Percentiles rank a stretch among this genome's conserved stretches.
phyloP scores from a whole-genome alignment of 2,888 invertebrate genomes.

The Adineta ricciae region DNA sequence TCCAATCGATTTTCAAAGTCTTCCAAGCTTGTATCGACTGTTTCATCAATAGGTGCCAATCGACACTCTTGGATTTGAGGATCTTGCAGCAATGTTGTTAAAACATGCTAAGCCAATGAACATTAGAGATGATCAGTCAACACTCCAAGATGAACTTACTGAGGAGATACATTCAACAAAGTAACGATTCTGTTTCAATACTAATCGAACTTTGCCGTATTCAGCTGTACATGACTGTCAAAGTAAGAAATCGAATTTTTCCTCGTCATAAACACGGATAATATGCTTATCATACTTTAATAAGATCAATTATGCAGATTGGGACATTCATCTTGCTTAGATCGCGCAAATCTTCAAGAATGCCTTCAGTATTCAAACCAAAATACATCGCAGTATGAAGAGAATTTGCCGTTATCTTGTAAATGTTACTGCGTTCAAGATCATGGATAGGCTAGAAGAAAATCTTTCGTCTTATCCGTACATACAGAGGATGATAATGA shows the following conservation, averaged over 20 bases:
- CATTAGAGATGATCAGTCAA: neutral
- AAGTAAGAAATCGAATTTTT: neutral
- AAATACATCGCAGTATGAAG: conserved; percentile 98
- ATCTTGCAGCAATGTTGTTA: neutral
- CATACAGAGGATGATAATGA: neutral
- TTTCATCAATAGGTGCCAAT: neutral
- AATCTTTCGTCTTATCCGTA: neutral
- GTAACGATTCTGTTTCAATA: conserved; percentile 88
- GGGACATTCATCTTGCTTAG: conserved; percentile 89
- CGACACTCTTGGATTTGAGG: neutral
- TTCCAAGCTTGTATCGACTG: neutral
- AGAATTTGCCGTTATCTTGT: conserved; percentile 87
- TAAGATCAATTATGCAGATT: conserved; percentile 86
- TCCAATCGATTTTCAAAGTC: neutral
- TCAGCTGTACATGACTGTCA: conserved; percentile 78
- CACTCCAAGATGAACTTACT: neutral
- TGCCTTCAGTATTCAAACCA: conserved; percentile 88
- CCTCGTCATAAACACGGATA: no score
- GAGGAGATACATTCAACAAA: conserved; percentile 67
- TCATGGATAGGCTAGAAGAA: neutral
- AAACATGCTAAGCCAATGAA: neutral
- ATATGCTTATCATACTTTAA: conserved; percentile 51
- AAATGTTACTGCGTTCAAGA: neutral
- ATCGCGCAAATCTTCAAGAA: conserved; percentile 84
- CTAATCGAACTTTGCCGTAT: conserved; percentile 93